Base-by-base conservation (phyloP, 2,797 vertebrate species). In the Enteromius treurensis region DNA sequence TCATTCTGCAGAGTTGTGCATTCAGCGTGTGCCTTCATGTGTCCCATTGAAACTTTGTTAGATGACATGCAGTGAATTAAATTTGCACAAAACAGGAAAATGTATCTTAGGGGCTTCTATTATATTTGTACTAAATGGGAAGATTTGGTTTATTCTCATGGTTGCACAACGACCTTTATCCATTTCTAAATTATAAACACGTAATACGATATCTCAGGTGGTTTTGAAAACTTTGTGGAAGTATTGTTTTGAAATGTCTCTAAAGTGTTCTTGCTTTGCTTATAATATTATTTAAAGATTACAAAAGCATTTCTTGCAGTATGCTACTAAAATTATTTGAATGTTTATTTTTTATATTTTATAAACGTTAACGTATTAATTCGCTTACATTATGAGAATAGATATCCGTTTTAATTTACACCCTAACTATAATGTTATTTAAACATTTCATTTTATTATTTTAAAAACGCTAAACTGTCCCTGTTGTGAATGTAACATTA, bases 1-100 rank as follows among this genome's bases (percentile, higher is more conserved):
- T 78, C 19, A 74, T 81, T 65, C 45, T 37, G 32, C 65, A 60
- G 15, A 77, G 73, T 32, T 29, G 1, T 17, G 67, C 23, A 68
- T 83, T 67, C 29, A 45, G 67, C 58, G 45, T 58, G 60, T 74
- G 49, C 29, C 13, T 64, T 42, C 26, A 40, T 51, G 23, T 11
- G 51, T 53, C 42, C 55, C 1, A 40, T 51, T 75, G 62, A 69
- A 55, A 58, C 49, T 32, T 17, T 64, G 26, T 32, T 32, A 32
- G 60, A 64, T 17, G 29, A 32, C n/a, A n/a, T n/a, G n/a, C 14
- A 64, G 2, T 29, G 60, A 64, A 64, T 64, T 8, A 15, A 15
- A 55, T 55, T 74, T 34, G 29, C 5, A 53, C 26, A 29, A 34
- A 21, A 53, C 71, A 58, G 62, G 8, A 79, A 76, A n/a, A 60